Base-by-base conservation (phyloP, 2,113 vertebrate species). In the Ameiurus melas region DNA sequence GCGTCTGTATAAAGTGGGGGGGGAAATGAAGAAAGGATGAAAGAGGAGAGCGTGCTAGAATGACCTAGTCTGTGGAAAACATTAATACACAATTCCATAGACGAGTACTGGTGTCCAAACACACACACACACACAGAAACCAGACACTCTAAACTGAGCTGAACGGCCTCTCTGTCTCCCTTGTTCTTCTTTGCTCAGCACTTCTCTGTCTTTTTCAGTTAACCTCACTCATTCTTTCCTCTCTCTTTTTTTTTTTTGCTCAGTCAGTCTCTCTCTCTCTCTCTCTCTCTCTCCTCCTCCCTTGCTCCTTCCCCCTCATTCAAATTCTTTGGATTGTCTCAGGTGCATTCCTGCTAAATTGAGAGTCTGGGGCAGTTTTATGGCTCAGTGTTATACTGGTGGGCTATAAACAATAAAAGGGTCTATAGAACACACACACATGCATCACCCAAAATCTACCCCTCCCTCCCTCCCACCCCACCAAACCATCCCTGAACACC, bases 291-390 rank as follows among this genome's bases (percentile, higher is more conserved):
- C 83, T 55, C 51, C 78, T 25, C n/a, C 22, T 51, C 73, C 16
- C 75, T n/a, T 3, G 1, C n/a, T 51, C 55, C 30, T 81, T 57
- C 82, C 87, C 86, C 70, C 84, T 87, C 83, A 27, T 53, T 77
- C 20, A 86, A 83, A 66, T 62, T 77, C 68, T 87, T 83, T 20
- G 82, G 47, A 89, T 89, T 83, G 83, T 90, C 55, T 83, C 30
- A 60, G 80, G 68, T 43, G 82, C 81, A 85, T 84, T 88, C 79
- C 88, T 53, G 82, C 57, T 79, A 88, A 89, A 88, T 90, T 82
- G 55, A 84, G 58, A 86, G 88, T 87, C 13, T n/a, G 88, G 86
- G 84, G 77, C 62, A 75, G 33, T 82, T 87, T 88, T 89, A 81
- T 82, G 71, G n/a, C 36, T 75, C 43, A 47, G 58, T 62, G 68